These are phyloP conservation scores for Eugnorisma glareosa DNA, from an alignment of 2,888 invertebrate genomes.

Conservation along the genomic window DNA sequence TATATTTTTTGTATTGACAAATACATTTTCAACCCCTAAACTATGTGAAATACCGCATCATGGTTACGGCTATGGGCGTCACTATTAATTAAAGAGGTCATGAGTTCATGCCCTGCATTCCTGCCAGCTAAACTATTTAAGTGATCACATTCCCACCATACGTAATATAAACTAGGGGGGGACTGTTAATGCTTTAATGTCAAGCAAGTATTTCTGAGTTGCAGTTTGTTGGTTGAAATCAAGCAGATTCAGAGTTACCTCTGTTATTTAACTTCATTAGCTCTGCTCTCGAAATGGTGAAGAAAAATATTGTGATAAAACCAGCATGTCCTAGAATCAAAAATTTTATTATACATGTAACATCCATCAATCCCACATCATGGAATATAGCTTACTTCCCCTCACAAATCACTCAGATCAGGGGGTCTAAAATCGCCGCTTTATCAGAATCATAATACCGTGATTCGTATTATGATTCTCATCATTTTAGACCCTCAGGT, in stretches of 20 bases:
- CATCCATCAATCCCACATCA: background rate
- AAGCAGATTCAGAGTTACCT: background rate
- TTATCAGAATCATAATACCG: too few species aligned
- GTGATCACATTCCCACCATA: conserved; percentile 39
- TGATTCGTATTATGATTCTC: too few species aligned
- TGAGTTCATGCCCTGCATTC: conserved; percentile 30
- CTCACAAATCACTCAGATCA: too few species aligned
- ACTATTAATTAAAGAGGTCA: conserved; percentile 48
- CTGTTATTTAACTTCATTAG: background rate
- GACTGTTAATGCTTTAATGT: background rate
- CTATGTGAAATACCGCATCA: conserved; percentile 1
- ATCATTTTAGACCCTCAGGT: too few species aligned
- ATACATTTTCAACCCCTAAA: background rate
- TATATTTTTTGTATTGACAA: background rate
- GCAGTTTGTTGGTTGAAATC: background rate
- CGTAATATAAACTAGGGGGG: conserved; percentile 33
- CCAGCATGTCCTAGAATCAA: background rate
- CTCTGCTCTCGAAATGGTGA: background rate
- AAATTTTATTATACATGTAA: background rate
- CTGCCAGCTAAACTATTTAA: conserved; percentile 9
- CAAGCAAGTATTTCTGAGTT: background rate
- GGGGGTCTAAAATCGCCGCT: too few species aligned
- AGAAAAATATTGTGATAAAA: background rate
- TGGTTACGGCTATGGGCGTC: background rate
- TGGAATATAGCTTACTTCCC: too few species aligned